phyloP scores from a whole-genome alignment of 2,888 invertebrate genomes.

The Galeruca laticollis region DNA sequence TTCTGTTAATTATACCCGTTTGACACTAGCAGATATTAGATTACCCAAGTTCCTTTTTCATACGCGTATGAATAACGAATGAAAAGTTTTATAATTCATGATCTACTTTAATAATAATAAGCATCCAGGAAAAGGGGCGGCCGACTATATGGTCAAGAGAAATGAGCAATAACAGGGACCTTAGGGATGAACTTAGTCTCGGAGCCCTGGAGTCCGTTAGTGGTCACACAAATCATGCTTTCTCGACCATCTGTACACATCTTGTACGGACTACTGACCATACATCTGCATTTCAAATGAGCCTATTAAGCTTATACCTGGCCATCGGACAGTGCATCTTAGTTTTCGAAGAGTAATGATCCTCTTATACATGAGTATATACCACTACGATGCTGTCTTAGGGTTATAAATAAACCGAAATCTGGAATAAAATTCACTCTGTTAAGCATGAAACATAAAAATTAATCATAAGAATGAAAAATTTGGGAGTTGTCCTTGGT shows the following conservation, averaged over 20 bases:
- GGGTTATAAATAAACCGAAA: not conserved
- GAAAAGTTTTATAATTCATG: constrained; percentile 52
- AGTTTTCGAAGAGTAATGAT: constrained; percentile 30
- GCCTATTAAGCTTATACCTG: constrained; percentile 50
- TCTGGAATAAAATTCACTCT: not conserved
- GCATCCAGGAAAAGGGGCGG: constrained; percentile 37
- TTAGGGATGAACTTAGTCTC: constrained; percentile 38
- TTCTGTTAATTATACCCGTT: constrained; percentile 9
- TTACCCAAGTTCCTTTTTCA: constrained; percentile 12
- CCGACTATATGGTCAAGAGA: constrained; percentile 43
- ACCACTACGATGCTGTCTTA: not conserved
- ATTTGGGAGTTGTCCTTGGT: too few species aligned
- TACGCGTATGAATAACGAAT: constrained; percentile 14
- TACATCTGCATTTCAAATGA: constrained; percentile 65
- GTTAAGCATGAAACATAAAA: too few species aligned
- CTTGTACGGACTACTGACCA: constrained; percentile 59
- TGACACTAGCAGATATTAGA: constrained; percentile 10
- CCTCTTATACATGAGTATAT: constrained; percentile 15
- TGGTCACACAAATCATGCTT: constrained; percentile 65
- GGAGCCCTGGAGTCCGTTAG: constrained; percentile 56
- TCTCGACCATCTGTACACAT: constrained; percentile 63
- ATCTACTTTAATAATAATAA: constrained; percentile 53
- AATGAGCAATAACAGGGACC: constrained; percentile 48
- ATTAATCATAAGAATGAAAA: too few species aligned
- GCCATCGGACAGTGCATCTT: constrained; percentile 40